Conservation (phyloP, 2,797 vertebrate species). For the Mormyrus proboscirostris region DNA sequence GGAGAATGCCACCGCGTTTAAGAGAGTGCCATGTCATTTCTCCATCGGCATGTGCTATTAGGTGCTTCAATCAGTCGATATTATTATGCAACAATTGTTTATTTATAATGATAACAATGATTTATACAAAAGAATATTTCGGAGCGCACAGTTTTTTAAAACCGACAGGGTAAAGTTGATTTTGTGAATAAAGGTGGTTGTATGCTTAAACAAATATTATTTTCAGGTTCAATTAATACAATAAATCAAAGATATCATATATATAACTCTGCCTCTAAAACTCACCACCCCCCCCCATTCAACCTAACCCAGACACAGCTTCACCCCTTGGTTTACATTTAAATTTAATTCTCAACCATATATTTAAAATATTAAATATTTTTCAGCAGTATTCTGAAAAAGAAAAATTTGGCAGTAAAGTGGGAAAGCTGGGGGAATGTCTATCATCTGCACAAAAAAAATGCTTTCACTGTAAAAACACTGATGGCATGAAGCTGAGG, state of each 20-base stretch:
- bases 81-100: slow-evolving; percentile 1
- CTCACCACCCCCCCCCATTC: not conserved
- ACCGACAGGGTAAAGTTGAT: not conserved
- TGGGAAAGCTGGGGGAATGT: not conserved
- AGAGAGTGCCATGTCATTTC: slow-evolving; percentile 44
- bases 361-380: not conserved
- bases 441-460: not conserved
- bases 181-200: not conserved
- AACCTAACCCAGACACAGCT: not conserved
- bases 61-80: slow-evolving; percentile 19
- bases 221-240: not conserved
- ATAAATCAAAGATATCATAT: not conserved
- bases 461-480: not conserved
- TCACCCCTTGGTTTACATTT: not conserved
- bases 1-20: slow-evolving; percentile 36
- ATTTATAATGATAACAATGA: slow-evolving; percentile 16
- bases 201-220: not conserved
- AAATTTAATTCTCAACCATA: not conserved
- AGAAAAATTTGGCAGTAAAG: not conserved
- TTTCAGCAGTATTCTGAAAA: not conserved
- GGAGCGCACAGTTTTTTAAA: not conserved
- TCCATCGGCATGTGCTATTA: slow-evolving; percentile 18
- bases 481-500: not conserved
- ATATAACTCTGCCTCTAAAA: not conserved
- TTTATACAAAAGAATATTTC: not conserved